These are phyloP conservation scores for Bembecia ichneumoniformis DNA, from an alignment of 2,888 invertebrate genomes.

Conservation along the genomic window DNA sequence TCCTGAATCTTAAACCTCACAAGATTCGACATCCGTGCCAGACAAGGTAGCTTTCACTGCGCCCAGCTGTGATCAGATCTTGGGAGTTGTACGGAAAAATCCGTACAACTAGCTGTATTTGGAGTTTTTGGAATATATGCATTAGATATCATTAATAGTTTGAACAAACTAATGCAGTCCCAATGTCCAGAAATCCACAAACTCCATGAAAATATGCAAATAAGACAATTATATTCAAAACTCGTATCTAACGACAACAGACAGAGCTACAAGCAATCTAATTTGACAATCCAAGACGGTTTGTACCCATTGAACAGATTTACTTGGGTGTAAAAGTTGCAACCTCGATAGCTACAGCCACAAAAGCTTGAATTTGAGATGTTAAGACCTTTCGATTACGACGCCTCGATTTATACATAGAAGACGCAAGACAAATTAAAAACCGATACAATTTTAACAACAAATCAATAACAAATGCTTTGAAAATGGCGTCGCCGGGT, in stretches of 20 bases:
- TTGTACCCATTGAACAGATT: not conserved
- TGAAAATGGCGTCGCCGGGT: too few species aligned
- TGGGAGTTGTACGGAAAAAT: too few species aligned
- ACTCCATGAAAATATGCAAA: not conserved
- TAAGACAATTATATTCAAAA: not conserved
- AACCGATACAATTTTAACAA: not conserved
- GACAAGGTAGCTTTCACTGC: not conserved
- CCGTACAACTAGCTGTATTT: not conserved
- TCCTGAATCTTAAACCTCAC: not conserved
- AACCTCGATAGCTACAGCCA: not conserved
- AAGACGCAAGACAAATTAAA: not conserved
- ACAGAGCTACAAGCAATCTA: not conserved
- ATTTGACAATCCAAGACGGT: not conserved
- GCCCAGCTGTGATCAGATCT: not conserved
- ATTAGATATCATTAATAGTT: not conserved
- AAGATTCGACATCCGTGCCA: not conserved
- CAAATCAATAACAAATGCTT: too few species aligned
- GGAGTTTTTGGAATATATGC: not conserved
- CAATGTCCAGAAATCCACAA: not conserved
- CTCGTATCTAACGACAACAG: not conserved
- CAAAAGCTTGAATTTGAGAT: not conserved
- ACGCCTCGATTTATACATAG: not conserved
- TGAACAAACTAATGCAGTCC: not conserved
- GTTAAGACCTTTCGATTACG: not conserved
- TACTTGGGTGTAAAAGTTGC: not conserved